These are phyloP conservation scores for Henricia sp. DNA, from an alignment of 53 echinoderm and acorn worm genomes.

Conservation along the genomic window DNA sequence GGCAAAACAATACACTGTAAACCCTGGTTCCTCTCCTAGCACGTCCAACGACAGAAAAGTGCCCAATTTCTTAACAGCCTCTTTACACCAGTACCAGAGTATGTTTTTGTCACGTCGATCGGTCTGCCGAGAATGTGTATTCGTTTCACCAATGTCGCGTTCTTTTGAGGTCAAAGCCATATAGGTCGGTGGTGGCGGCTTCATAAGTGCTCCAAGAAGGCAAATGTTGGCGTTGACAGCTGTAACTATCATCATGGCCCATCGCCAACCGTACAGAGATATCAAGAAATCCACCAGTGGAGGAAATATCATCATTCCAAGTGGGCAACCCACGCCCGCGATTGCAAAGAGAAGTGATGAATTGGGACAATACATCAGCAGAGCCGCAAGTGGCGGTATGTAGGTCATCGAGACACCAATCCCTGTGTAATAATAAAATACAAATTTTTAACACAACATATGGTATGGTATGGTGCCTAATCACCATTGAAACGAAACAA, in stretches of 20 bases:
- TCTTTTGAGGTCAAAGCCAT: constrained; percentile 42
- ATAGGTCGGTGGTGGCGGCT: no score
- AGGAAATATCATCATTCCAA: constrained; percentile 55
- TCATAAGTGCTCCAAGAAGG: constrained; percentile 65
- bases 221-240: constrained; percentile 54
- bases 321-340: constrained; percentile 40
- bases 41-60: background rate
- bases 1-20: background rate
- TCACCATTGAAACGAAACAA: no score
- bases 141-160: background rate
- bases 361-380: no score
- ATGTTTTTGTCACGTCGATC: background rate
- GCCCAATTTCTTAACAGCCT: background rate
- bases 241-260: constrained; percentile 38
- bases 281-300: constrained; percentile 29
- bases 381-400: no score
- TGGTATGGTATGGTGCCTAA: no score
- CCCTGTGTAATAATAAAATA: no score
- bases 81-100: no score
- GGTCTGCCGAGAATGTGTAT: no score
- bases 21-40: background rate
- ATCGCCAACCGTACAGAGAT: no score
- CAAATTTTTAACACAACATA: no score
- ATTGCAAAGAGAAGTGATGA: background rate
- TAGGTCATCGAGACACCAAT: no score